phyloP scores from a whole-genome alignment of 2,797 vertebrate species.

The Danio aesculapii region DNA sequence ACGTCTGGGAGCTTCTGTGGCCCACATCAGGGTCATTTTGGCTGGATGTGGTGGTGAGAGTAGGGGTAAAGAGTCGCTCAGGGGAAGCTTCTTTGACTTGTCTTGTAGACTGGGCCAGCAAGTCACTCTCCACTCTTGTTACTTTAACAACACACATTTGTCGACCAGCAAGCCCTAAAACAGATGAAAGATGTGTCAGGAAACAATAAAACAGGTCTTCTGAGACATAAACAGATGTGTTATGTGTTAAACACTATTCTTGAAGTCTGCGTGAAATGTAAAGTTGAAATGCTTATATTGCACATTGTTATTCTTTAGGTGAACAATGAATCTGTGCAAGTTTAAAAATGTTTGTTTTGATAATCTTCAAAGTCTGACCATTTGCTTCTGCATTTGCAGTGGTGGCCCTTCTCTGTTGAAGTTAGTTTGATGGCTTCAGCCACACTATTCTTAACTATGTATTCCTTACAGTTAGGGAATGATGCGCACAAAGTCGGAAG shows the following conservation, averaged over 20 bases:
- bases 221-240: background rate
- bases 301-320: too few relatives aligned
- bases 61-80: slow-evolving; percentile 31
- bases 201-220: background rate
- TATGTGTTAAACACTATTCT: background rate
- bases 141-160: slow-evolving; percentile 84
- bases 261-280: too few relatives aligned
- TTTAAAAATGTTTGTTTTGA: too few relatives aligned
- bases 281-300: too few relatives aligned
- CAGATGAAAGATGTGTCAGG: background rate
- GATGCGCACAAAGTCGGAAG: too few relatives aligned
- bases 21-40: slow-evolving; percentile 46
- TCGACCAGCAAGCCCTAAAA: slow-evolving; percentile 67
- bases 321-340: too few relatives aligned
- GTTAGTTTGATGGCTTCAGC: too few relatives aligned
- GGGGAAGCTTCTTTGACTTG: slow-evolving; percentile 13
- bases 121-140: slow-evolving; percentile 76
- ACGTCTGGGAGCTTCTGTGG: slow-evolving; percentile 49
- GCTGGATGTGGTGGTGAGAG: slow-evolving; percentile 34
- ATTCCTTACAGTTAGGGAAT: too few relatives aligned
- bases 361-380: too few relatives aligned
- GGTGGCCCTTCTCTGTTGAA: too few relatives aligned
- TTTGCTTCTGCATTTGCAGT: too few relatives aligned
- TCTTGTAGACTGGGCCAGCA: slow-evolving; percentile 65
- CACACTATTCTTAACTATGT: too few relatives aligned